Evolutionary conservation across 1,140 invertebrate species (phyloP), one percentile per base, ranked within the genome.

Genomic region (Drosophila dunni): DNA sequence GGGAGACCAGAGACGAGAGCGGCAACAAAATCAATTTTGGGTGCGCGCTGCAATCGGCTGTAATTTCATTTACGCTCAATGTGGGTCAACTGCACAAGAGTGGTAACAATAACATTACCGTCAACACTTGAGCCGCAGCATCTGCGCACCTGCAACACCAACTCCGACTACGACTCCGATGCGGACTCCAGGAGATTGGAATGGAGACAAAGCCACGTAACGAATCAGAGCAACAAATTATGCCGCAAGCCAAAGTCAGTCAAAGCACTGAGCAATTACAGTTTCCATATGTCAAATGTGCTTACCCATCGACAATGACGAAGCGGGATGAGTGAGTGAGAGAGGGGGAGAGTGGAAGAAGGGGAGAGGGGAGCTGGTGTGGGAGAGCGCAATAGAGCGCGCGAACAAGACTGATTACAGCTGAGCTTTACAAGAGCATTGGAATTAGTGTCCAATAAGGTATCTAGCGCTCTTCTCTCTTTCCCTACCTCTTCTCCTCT

Each of bases 71-170:
- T 88, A 70, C 84, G 72, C 78, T 79, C 68, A 20, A 83, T 80
- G 84, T 88, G 84, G 83, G 83, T 88, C 83, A 88, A 44, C 70
- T 58, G 64, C 64, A 29, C 24, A 74, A 60, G 74, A 67, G 65
- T 71, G 83, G 84, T 69, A 89, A 83, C 83, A 89, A 83, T 78
- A 78, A 69, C 84, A 88, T 88, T 88, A 83, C 78, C 63, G 66
- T 74, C 80, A 65, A 89, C 84, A 88, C 83, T 88, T 63, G 51
- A 75, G 60, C 57, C 45, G 15, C 29, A 53, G n/a, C 33, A 17
- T 33, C 50, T 53, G 72, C 34, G 54, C 73, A 60, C 54, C 61
- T 50, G 20, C 29, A 44, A 61, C 57, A 34, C 33, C 33, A 29
- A 38, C 33, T 42, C 8, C n/a, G 7, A 40, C 1, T 42, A 1